Evolutionary conservation across 1,140 invertebrate species (phyloP), one percentile per base, ranked within the genome.

Genomic region (Aphidius ervi): DNA sequence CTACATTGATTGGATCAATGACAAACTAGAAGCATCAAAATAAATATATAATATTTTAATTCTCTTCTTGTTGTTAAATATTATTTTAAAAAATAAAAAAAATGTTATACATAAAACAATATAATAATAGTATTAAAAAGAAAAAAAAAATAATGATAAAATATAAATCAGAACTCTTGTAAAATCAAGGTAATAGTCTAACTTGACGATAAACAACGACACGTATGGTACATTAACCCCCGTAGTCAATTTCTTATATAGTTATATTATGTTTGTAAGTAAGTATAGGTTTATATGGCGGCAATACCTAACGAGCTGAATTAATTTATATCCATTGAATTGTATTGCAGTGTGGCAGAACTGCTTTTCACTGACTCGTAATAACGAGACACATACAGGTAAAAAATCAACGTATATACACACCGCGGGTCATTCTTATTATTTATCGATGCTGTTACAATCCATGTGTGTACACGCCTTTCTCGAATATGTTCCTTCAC

Each of bases 311-410:
- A 46, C 69, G 68, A 74, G 67, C 69, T 73, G 68, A 72, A 74
- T 74, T 72, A 74, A 74, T 72, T 74, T 72, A 73, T 70, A 63
- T 62, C 67, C 67, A 66, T 69, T 70, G 67, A 71, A 68, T 68
- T 61, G 62, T 65, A 37, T 10, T 23, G 7, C 40, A 37, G 4
- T 43, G 55, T 64, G 59, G 61, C 61, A 59, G 61, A 67, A 65
- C 65, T 56, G 63, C 69, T 71, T 70, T 70, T 70, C 62, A 64
- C 68, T 63, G 63, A 68, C 61, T 73, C 69, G 68, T 68, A 72
- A 71, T 65, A 69, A 65, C 58, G 46, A 47, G 46, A 41, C 46
- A 42, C 45, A 9, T 10, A 52, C 49, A 52, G 4, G 9, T 20
- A 9, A 49, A 49, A 31, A 39, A 49, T 39, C 5, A 23, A 50